These are phyloP conservation scores for Mantis religiosa DNA, from an alignment of 2,888 invertebrate species.

Conservation along the genomic window DNA sequence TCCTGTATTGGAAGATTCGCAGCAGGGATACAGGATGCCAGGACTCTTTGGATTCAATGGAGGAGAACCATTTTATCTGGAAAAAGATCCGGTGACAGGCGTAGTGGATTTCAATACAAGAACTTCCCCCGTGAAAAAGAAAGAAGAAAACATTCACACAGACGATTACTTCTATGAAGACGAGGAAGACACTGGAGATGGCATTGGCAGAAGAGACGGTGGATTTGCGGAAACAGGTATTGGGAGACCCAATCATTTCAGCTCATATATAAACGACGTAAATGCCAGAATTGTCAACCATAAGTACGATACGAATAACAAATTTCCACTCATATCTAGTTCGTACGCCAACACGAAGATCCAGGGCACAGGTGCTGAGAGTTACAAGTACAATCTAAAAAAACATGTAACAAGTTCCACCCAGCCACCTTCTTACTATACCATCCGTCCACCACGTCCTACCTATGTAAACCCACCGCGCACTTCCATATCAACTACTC, in stretches of 20 bases:
- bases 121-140: slow-evolving; percentile 38
- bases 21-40: slow-evolving; percentile 11
- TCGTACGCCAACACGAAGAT: slow-evolving; percentile 70
- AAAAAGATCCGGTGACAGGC: slow-evolving; percentile 65
- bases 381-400: slow-evolving; percentile 15
- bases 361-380: slow-evolving; percentile 48
- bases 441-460: slow-evolving; percentile 30
- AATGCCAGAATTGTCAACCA: slow-evolving; percentile 8
- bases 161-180: slow-evolving; percentile 36
- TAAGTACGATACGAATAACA: slow-evolving; percentile 36
- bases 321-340: slow-evolving; percentile 65
- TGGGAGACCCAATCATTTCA: slow-evolving; percentile 52
- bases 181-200: slow-evolving; percentile 34
- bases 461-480: background rate
- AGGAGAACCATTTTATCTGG: slow-evolving; percentile 65
- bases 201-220: slow-evolving; percentile 46
- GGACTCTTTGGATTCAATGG: slow-evolving; percentile 55
- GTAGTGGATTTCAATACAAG: slow-evolving; percentile 58
- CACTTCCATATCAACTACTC: background rate
- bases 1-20: background rate
- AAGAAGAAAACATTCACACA: slow-evolving; percentile 33
- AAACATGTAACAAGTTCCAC: slow-evolving; percentile 23
- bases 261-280: slow-evolving; percentile 36
- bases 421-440: slow-evolving; percentile 33
- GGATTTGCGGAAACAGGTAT: slow-evolving; percentile 41